Evolutionary conservation across 1,140 invertebrate genomes (phyloP), one percentile per base, ranked within the genome.

Genomic region (Mamestra configurata): DNA sequence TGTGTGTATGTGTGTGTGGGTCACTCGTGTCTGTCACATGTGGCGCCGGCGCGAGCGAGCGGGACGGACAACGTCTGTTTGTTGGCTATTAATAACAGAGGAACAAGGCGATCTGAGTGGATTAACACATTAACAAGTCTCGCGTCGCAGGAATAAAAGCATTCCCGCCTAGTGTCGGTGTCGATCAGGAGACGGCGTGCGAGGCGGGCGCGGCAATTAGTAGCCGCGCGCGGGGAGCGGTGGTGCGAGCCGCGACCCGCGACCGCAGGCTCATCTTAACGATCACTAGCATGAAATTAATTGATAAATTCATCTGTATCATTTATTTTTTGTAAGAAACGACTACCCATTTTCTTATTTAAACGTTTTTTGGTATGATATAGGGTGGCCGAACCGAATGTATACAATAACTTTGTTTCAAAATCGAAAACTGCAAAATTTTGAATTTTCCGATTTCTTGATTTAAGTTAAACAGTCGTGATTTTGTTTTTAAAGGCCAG

Each of bases 81-180:
- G 87, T 91, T 90, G 87, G 90, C 88, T 87, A 92, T 92, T 90
- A 92, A 90, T 92, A 91, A 88, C 88, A 84, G 85, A 86, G 83
- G 85, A 92, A 91, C 90, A 90, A 88, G 89, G 83, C 88, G 88
- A 91, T 88, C 85, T 80, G 83, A 92, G 89, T 93, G 90, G 90
- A 93, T 93, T 93, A 93, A 93, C 90, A 93, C 92, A 93, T 93
- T 92, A 93, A 90, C 86, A 83, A 90, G 90, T 87, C 88, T 83
- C 81, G 68, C 81, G 88, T 86, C 89, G 90, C 89, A 86, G 84
- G 87, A 82, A 89, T 92, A 92, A 94, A 93, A 92, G 90, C 91
- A 92, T 93, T 93, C 90, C 89, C 86, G 88, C 82, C 82, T 75
- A 79, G 84, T 92, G 91, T 92, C 87, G 88, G 76, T 55, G 66